phyloP scores from a whole-genome alignment of 2,113 vertebrate species.

The Cranoglanis bouderius region DNA sequence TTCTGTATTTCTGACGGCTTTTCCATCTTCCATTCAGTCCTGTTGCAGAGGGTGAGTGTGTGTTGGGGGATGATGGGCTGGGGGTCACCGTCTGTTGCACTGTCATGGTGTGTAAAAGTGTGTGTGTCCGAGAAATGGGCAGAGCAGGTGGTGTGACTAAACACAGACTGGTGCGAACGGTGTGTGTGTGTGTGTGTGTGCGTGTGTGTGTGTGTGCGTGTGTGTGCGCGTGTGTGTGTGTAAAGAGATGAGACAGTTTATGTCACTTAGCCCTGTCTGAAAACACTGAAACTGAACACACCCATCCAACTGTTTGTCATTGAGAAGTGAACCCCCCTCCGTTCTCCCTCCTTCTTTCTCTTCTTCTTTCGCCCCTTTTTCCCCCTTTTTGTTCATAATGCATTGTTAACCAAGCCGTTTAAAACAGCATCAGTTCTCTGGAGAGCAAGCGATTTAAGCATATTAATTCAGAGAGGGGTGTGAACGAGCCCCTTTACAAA shows the following conservation, averaged over 20 bases:
- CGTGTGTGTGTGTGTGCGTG: constrained; percentile 41
- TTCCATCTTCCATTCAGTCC: constrained; percentile 41
- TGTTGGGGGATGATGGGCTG: not conserved
- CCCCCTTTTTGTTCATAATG: constrained; percentile 74
- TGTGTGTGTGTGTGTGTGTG: constrained; percentile 23
- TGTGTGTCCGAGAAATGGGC: constrained; percentile 80
- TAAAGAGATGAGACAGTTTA: constrained; percentile 69
- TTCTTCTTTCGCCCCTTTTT: constrained; percentile 49
- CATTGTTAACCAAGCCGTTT: constrained; percentile 98
- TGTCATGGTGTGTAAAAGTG: constrained; percentile 47
- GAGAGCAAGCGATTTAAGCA: constrained; percentile 76
- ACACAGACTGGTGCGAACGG: constrained; percentile 84
- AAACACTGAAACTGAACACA: constrained; percentile 80
- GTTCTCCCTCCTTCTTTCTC: constrained; percentile 63
- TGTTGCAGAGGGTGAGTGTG: constrained; percentile 31
- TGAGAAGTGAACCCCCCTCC: constrained; percentile 64
- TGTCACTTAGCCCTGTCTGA: constrained; percentile 70
- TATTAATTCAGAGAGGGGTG: constrained; percentile 73
- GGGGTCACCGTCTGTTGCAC: constrained; percentile 79
- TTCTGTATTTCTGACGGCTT: constrained; percentile 67
- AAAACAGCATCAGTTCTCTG: constrained; percentile 84
- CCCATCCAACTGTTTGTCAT: constrained; percentile 99
- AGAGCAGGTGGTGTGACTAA: constrained; percentile 99
- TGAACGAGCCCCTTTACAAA: constrained; percentile 71
- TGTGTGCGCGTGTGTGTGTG: constrained; percentile 35